Base-by-base conservation (phyloP, 2,113 vertebrate genomes). In the Neodontobutis hainanensis region DNA sequence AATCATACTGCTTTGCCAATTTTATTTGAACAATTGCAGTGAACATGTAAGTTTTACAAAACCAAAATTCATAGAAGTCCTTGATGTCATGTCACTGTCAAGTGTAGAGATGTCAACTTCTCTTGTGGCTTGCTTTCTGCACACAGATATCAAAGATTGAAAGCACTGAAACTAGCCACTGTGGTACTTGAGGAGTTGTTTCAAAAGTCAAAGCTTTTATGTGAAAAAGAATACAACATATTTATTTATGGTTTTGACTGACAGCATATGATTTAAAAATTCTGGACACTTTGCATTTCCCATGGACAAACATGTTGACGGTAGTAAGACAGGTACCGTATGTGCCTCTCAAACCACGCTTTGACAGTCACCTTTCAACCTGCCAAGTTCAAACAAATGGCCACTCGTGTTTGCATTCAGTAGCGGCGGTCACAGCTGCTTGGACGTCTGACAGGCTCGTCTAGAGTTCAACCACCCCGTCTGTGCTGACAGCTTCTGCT, bases 371-470 rank as follows among this genome's bases (percentile, higher is more conserved):
- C 68, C 75, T 62, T 80, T 87, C 83, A 78, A 75, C 79, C 80
- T 73, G 56, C 70, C 70, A 60, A 48, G 47, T 71, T 77, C 68
- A 61, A 79, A 90, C 82, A 87, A 90, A 90, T 84, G 82, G 80
- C 64, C 83, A 50, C 71, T 86, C 65, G 70, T 87, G 84, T 88
- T 87, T 89, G 77, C 79, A 76, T 82, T 87, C 75, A 81, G 75
- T 72, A 74, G 76, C 77, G 48, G 45, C 36, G 57, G 80, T 84
- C 77, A 71, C 83, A 84, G 88, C 80, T 74, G 69, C 76, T 68
- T 68, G 65, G 82, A 83, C 61, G 68, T 72, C 66, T 90, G 88
- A 88, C 88, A 86, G 72, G 72, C 82, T 60, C 63, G 61, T 83
- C 82, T 60, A 34, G 78, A 82, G 84, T 77, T 88, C 81, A 83